Evolutionary conservation across 2,797 vertebrate species (phyloP).

Genomic region (Phalanger gymnotis): DNA sequence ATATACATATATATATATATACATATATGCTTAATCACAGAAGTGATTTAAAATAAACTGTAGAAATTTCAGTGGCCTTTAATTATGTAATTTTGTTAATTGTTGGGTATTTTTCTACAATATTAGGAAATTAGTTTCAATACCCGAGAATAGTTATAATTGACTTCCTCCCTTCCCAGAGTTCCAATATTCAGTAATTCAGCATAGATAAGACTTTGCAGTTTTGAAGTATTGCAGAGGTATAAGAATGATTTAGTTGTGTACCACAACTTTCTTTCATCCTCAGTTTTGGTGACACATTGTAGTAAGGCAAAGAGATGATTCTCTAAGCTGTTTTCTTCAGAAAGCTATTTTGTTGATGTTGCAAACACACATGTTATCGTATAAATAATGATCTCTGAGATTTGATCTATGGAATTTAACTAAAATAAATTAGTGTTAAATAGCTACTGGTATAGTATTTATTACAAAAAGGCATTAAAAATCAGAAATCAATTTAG

Average conservation of each 20-base stretch:
- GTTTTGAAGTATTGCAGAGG: neutral
- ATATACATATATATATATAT: neutral
- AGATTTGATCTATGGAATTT: conserved; percentile 57
- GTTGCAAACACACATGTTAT: conserved; percentile 39
- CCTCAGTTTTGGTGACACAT: neutral
- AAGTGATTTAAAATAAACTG: conserved; percentile 1
- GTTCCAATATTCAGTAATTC: neutral
- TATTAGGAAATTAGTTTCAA: neutral
- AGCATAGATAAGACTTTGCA: neutral
- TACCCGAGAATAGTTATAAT: neutral
- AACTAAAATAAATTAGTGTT: conserved; percentile 71
- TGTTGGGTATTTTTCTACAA: neutral
- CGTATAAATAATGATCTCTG: conserved; percentile 56
- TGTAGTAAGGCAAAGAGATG: conserved; percentile 8
- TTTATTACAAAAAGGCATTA: conserved; percentile 60
- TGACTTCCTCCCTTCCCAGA: neutral
- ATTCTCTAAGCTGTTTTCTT: conserved; percentile 20
- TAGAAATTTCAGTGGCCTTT: neutral
- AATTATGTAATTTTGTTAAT: neutral
- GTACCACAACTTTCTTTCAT: neutral
- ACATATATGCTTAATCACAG: neutral
- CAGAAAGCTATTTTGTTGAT: conserved; percentile 10
- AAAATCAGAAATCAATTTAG: conserved; percentile 41
- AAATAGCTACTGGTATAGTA: conserved; percentile 44
- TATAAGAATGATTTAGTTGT: neutral